phyloP scores from a whole-genome alignment of 2,888 invertebrate species.

The Leptothorax acervorum region DNA sequence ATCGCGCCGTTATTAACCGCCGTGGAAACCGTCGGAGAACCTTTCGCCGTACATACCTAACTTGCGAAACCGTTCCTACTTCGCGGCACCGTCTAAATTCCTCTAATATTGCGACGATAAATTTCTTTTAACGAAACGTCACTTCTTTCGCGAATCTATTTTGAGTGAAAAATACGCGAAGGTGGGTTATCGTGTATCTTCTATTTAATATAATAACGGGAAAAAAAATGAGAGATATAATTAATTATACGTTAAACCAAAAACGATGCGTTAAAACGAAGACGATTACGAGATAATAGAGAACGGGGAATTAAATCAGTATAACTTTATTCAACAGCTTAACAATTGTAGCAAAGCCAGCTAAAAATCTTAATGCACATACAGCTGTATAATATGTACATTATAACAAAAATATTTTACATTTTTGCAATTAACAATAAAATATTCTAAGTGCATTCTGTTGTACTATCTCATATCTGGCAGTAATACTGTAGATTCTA shows the following conservation, averaged over 20 bases:
- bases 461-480: conserved; percentile 34
- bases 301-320: not conserved
- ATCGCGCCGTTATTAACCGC: conserved; percentile 26
- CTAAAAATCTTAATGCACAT: conserved; percentile 37
- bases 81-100: conserved; percentile 11
- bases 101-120: not conserved
- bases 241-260: not conserved
- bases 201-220: not conserved
- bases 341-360: conserved; percentile 32
- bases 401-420: conserved; percentile 60
- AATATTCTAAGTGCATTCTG: conserved; percentile 31
- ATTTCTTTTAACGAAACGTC: not conserved
- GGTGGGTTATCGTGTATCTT: not conserved
- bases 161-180: not conserved
- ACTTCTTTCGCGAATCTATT: not conserved
- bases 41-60: conserved; percentile 27
- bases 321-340: conserved; percentile 41
- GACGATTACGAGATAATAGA: not conserved
- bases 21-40: conserved; percentile 1
- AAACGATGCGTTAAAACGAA: not conserved
- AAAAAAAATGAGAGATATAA: not conserved
- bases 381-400: conserved; percentile 48
- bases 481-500: conserved; percentile 13
- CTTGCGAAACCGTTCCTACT: conserved; percentile 32
- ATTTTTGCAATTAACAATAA: conserved; percentile 25